A percentile compares a stretch with the other conserved stretches of the same genome.
phyloP scores from a whole-genome alignment of 2,113 vertebrate genomes.

The Aegypius monachus region DNA sequence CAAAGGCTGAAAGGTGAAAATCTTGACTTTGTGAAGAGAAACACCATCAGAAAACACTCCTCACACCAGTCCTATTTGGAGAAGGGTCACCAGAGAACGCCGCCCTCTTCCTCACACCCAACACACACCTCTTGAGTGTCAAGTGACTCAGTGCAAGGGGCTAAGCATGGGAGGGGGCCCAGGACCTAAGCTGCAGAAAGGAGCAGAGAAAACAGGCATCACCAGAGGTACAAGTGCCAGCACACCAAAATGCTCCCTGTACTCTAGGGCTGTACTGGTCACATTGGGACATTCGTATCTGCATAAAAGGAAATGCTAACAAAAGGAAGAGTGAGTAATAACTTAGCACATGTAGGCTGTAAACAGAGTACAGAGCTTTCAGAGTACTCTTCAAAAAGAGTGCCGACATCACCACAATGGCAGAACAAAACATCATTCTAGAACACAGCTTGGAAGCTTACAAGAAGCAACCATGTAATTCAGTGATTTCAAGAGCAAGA shows the following conservation, averaged over 20 bases:
- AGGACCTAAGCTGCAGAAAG: not conserved
- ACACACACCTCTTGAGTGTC: not conserved
- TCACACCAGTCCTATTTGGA: not conserved
- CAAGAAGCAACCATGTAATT: not conserved
- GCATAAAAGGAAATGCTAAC: not conserved
- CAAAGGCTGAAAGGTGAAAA: not conserved
- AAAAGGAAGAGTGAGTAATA: not conserved
- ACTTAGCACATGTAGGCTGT: not conserved
- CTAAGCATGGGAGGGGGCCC: no score
- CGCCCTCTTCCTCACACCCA: not conserved
- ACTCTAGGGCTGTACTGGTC: not conserved
- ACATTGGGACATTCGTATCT: not conserved
- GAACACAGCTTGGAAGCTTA: not conserved
- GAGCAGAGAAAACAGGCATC: accelerated
- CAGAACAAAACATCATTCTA: not conserved
- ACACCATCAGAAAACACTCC: not conserved
- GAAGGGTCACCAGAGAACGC: accelerated
- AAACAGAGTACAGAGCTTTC: not conserved
- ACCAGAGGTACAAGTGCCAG: accelerated
- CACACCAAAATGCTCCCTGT: accelerated
- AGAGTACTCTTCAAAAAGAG: not conserved
- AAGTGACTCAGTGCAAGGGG: no score
- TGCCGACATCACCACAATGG: not conserved
- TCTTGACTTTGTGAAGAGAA: not conserved
- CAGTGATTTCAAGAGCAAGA: not conserved